Conservation (phyloP, 2,113 vertebrate genomes). For the Gila orcuttii region DNA sequence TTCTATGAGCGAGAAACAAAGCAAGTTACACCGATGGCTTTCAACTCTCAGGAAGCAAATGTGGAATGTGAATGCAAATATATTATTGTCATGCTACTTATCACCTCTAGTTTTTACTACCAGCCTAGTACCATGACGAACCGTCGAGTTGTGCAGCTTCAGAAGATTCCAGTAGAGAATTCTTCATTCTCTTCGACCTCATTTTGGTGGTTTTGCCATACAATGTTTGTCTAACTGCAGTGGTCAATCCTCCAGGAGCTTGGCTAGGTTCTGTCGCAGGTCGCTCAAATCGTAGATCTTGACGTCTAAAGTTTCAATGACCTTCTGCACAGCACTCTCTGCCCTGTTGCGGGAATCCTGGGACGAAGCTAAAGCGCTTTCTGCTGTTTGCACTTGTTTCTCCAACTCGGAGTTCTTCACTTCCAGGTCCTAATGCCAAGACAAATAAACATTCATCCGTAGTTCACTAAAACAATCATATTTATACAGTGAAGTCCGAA, state of each 20-base stretch:
- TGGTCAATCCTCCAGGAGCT: conserved; percentile 81
- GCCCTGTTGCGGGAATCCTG: conserved; percentile 76
- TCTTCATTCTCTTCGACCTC: not conserved
- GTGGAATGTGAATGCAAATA: conserved; percentile 11
- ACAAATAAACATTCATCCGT: not conserved
- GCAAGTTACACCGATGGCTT: too few relatives aligned
- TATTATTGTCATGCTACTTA: not conserved
- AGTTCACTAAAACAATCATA: not conserved
- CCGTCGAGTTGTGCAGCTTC: not conserved
- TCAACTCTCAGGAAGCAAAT: too few relatives aligned
- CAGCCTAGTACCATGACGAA: not conserved
- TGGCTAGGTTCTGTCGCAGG: conserved; percentile 86
- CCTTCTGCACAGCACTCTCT: conserved; percentile 78
- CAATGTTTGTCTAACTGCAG: not conserved
- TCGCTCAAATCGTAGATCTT: conserved; percentile 90
- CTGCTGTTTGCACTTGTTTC: conserved; percentile 75
- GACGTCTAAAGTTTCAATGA: conserved; percentile 85
- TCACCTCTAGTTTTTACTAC: not conserved
- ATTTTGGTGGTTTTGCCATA: not conserved
- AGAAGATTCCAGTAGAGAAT: not conserved
- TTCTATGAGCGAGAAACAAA: not conserved
- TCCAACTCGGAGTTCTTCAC: conserved; percentile 83
- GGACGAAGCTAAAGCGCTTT: conserved; percentile 80
- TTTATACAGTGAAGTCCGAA: not conserved
- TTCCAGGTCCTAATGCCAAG: conserved; percentile 83